Base-by-base conservation (phyloP, 2,888 invertebrate species). In the Mesopsocus fuscifrons region DNA sequence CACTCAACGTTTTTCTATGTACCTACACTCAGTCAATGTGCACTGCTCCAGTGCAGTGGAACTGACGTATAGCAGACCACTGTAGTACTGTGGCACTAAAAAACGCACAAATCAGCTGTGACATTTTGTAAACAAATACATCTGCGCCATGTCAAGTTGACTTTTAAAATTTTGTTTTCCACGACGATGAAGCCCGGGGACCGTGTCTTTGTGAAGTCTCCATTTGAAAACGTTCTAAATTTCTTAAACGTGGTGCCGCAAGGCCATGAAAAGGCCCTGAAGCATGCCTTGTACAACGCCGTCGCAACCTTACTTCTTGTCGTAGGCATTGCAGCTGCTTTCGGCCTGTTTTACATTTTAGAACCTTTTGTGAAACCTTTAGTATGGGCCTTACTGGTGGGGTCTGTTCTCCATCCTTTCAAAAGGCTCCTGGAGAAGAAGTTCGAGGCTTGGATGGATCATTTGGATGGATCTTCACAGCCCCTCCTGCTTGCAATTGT, bases 371-470 rank as follows among this genome's bases (percentile, higher is more conserved):
- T 97, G 26, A 81, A 87, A 51, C 94, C 97, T 0, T 62, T 98
- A 43, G 70, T 95, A 51, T 98, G 97, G 97, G 94, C 97, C 1
- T 66, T 92, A 44, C 66, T 98, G 23, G 87, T 92, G 54, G 98
- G 98, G n/a, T 91, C 94, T 1, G 82, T 94, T 31, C 67, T 97
- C n/a, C 89, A 92, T 60, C 97, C 97, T 0, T 80, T 92, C 55
- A 97, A 97, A 60, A 72, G 79, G 47, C 76, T 73, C 44, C 60
- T 94, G 34, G 77, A 88, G 1, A 74, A 74, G 46, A 65, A 72
- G 47, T 67, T 88, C 17, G 75, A 80, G 52, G 69, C 72, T 49
- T 91, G 91, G 89, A 78, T 88, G 55, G 68, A 72, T 53, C 64
- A 67, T 43, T 57, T 80, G 33, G 77, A 81, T 54, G 68, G 70